Base-by-base conservation (phyloP, 1,140 invertebrate species). In the Brachystomella parvula region DNA sequence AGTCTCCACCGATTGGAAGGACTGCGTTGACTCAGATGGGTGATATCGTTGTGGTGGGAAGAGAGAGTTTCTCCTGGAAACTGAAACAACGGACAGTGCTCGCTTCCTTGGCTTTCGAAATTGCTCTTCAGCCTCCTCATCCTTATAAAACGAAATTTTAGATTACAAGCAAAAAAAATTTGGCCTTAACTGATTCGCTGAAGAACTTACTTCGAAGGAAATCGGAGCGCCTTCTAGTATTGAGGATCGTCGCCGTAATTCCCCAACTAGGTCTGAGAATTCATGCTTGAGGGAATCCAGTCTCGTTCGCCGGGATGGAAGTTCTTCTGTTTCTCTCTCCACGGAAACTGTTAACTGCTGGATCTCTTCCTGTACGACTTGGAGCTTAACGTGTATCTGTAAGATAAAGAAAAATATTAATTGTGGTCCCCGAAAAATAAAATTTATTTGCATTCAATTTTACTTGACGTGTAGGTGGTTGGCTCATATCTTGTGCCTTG, bases 271-370 rank as follows among this genome's bases (percentile, higher is more conserved):
- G 66, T 82, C 77, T 2, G 79, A 78, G 65, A 81, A 83, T 67
- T 82, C 80, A 49, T 79, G 79, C 73, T 82, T 82, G 1, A 83
- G 76, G 17, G 76, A 73, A 61, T 81, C 80, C 6, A 82, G 76
- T 32, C 77, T 75, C n/a, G 73, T 73, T n/a, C 76, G 72, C 17
- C 79, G 71, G 29, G 76, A 74, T 17, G 69, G 47, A 12, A 28
- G 19, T 35, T 49, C 39, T 26, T 67, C 59, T 39, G 75, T 73
- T 1, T 68, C 65, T 24, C 80, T 78, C 6, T 79, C 69, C 58
- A 76, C 74, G 44, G 77, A 72, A 28, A 24, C 49, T 17, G 77
- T 80, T 33, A 82, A 69, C 35, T 78, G 77, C 64, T 80, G 79
- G 0, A 83, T 75, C 67, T 82, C 79, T 62, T 81, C 77, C 68